Conservation (phyloP, 1,140 invertebrate genomes). For the Nymphalis io region DNA sequence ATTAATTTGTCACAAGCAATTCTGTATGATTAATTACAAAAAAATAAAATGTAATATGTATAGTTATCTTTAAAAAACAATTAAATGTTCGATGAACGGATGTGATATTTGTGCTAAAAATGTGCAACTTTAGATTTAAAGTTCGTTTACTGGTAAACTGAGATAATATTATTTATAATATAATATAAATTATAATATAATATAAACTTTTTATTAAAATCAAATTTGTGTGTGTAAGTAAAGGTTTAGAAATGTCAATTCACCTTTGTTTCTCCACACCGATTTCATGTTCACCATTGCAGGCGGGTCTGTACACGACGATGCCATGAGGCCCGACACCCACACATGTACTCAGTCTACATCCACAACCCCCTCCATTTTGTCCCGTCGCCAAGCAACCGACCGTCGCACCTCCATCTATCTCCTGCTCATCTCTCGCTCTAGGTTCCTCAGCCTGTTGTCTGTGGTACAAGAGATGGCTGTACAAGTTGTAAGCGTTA, state of each 20-base stretch:
- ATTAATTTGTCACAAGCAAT: conserved; percentile 2
- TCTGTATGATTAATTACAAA: neutral
- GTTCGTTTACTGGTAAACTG: too few relatives aligned
- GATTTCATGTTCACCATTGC: conserved; percentile 80
- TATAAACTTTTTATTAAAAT: too few relatives aligned
- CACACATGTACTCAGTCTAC: conserved; percentile 78
- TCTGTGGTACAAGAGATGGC: conserved; percentile 73
- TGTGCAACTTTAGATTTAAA: too few relatives aligned
- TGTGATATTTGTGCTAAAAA: too few relatives aligned
- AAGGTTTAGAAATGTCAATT: neutral
- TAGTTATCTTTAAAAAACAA: neutral
- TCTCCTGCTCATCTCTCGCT: conserved; percentile 71
- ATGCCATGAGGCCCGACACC: conserved; percentile 92
- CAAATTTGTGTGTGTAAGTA: too few relatives aligned
- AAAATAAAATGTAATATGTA: neutral
- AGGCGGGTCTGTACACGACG: conserved; percentile 83
- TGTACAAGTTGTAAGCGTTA: conserved; percentile 77
- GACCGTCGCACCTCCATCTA: conserved; percentile 76
- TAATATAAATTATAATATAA: too few relatives aligned
- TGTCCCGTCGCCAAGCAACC: conserved; percentile 73
- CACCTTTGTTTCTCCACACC: conserved; percentile 84
- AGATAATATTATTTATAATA: too few relatives aligned
- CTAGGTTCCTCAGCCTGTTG: conserved; percentile 68
- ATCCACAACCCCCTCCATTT: conserved; percentile 71
- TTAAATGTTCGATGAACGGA: too few relatives aligned